phyloP scores from a whole-genome alignment of 2,797 vertebrate genomes.

The Xyrichtys novacula region DNA sequence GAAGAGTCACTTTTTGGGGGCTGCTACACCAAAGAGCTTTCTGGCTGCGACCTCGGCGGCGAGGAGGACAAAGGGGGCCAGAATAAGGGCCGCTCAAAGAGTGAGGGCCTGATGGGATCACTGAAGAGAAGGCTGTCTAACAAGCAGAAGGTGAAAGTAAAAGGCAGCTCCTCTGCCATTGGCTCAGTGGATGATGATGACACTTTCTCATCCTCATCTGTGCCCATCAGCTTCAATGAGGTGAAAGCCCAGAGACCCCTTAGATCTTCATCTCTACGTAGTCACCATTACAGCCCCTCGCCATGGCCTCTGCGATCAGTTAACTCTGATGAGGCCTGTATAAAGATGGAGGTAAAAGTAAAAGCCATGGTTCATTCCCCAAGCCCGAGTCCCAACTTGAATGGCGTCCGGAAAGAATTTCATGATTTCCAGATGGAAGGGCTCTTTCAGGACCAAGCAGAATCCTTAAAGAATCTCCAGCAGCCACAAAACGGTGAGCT shows the following conservation, averaged over 20 bases:
- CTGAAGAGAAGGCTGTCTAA: constrained; percentile 94
- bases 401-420: constrained; percentile 95
- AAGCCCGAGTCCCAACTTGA: constrained; percentile 92
- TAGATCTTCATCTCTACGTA: constrained; percentile 92
- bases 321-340: constrained; percentile 94
- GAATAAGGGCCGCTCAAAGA: constrained; percentile 94
- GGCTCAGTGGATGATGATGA: constrained; percentile 93
- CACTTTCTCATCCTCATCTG: constrained; percentile 95
- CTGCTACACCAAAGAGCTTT: constrained; percentile 95
- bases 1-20: constrained; percentile 95
- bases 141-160: constrained; percentile 96
- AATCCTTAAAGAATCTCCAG: constrained; percentile 87
- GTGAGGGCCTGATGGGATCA: constrained; percentile 96
- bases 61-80: constrained; percentile 92
- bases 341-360: constrained; percentile 97
- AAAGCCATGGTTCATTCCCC: constrained; percentile 97
- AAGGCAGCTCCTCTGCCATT: constrained; percentile 87
- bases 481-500: constrained; percentile 90
- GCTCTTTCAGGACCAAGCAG: constrained; percentile 89
- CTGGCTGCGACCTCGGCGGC: constrained; percentile 88
- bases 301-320: constrained; percentile 95
- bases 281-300: constrained; percentile 97
- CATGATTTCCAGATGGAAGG: constrained; percentile 92
- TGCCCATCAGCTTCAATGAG: constrained; percentile 94
- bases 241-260: constrained; percentile 93